Percentiles rank a stretch among this genome's conserved stretches.
Evolutionary conservation across 1,140 invertebrate genomes (phyloP).

Genomic region (Drosophila pseudoananassae): DNA sequence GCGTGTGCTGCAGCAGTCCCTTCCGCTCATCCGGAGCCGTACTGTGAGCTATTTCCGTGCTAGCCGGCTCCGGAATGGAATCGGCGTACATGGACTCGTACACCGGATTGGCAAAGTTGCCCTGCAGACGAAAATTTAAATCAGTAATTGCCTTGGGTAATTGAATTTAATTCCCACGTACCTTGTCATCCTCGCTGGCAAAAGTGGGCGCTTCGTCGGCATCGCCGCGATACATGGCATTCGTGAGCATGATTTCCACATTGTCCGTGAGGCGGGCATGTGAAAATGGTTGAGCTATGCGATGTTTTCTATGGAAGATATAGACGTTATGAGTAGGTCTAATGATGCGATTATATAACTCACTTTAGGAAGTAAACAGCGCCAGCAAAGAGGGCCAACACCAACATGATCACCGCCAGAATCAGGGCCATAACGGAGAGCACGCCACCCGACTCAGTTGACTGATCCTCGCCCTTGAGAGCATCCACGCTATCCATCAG

Average conservation of each 20-base stretch:
- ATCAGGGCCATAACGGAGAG: constrained; percentile 66
- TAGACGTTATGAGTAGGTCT: not conserved
- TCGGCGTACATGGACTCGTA: constrained; percentile 92
- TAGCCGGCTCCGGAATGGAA: constrained; percentile 72
- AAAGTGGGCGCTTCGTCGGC: constrained; percentile 87
- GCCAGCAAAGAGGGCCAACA: constrained; percentile 64
- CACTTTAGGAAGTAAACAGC: constrained; percentile 79
- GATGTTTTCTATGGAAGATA: constrained; percentile 62
- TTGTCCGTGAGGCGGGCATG: constrained; percentile 92
- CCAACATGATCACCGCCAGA: constrained; percentile 51
- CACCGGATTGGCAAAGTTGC: constrained; percentile 93
- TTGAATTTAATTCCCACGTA: constrained; percentile 49
- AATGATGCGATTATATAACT: constrained; percentile 11
- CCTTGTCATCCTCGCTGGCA: constrained; percentile 87
- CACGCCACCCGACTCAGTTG: constrained; percentile 43
- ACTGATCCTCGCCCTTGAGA: constrained; percentile 56
- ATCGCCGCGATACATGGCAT: constrained; percentile 92
- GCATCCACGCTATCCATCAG: constrained; percentile 71
- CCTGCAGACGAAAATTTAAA: constrained; percentile 55
- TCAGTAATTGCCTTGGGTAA: not conserved
- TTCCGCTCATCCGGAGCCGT: constrained; percentile 80
- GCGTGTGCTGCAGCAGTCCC: constrained; percentile 78
- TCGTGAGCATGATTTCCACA: constrained; percentile 89
- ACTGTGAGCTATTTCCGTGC: constrained; percentile 65
- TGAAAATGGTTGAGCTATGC: constrained; percentile 88